Evolutionary conservation across 2,888 invertebrate species (phyloP), one percentile per base, ranked within the genome.

Genomic region (Saturnia japonica): DNA sequence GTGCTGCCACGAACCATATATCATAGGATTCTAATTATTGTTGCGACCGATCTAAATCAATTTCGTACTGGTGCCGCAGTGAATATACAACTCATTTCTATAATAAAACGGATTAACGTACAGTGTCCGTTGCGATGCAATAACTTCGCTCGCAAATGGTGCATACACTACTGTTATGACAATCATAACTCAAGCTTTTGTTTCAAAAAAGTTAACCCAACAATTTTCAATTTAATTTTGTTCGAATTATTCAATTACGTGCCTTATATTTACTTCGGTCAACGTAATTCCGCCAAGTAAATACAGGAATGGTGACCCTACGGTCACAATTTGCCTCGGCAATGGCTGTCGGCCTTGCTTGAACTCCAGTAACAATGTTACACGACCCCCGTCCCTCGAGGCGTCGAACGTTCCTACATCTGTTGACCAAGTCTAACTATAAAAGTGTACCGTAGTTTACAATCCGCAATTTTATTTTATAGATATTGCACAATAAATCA

Each of bases 281-380:
- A 80, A 78, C 84, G 89, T 88, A 87, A 90, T 91, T 91, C 89
- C 82, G 84, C 76, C 83, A 83, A 78, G 86, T 81, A 89, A 89
- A 91, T 88, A 91, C 85, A 84, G 85, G 84, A 82, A 78, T 81
- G 83, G 86, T 89, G 88, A 90, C 89, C 90, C 86, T 88, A 89
- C 86, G 89, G 87, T 89, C 87, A 88, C 88, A 90, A 89, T 90
- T 89, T 90, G 88, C 86, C 81, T 82, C 81, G 80, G 82, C 85
- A 83, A 87, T 88, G 87, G 89, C 89, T 86, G 86, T 82, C 87
- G 86, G 89, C 86, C 88, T 87, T 88, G 87, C 86, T 86, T 88
- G 87, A 91, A 91, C 91, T 91, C 88, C 82, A 84, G 86, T 92
- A 92, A 93, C 91, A 85, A 85, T 87, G 91, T 92, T 93, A 92